Conservation (phyloP, 2,888 invertebrate genomes). For the Patella depressa region DNA sequence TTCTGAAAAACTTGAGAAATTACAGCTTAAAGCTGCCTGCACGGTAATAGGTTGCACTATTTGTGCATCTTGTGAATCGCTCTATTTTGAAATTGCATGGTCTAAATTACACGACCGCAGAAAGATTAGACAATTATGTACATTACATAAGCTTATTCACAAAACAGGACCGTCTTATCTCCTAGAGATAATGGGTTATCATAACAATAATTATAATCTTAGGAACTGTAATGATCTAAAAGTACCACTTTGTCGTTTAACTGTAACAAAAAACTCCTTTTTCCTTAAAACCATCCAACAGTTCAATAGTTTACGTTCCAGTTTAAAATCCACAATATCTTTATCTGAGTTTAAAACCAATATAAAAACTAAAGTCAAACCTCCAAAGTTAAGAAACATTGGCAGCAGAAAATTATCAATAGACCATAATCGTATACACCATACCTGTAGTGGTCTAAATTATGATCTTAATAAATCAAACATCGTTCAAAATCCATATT, state of each 20-base stretch:
- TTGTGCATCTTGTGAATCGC: not conserved
- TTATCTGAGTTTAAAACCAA: not conserved
- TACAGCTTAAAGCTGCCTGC: not conserved
- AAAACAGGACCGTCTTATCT: not conserved
- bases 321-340: not conserved
- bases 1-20: not conserved
- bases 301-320: not conserved
- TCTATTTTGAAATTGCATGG: not conserved
- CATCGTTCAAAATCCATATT: not conserved
- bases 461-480: not conserved
- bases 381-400: not conserved
- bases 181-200: not conserved
- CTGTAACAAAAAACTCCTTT: not conserved
- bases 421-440: not conserved
- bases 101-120: not conserved
- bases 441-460: not conserved
- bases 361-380: not conserved
- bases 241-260: conserved; percentile 1
- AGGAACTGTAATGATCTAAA: not conserved
- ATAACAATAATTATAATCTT: not conserved
- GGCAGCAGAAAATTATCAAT: not conserved
- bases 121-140: conserved; percentile 6
- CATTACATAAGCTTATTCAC: not conserved
- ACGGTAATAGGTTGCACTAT: not conserved
- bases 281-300: not conserved